phyloP scores from a whole-genome alignment of 1,140 invertebrate species.

The Potamilus streckersoni region DNA sequence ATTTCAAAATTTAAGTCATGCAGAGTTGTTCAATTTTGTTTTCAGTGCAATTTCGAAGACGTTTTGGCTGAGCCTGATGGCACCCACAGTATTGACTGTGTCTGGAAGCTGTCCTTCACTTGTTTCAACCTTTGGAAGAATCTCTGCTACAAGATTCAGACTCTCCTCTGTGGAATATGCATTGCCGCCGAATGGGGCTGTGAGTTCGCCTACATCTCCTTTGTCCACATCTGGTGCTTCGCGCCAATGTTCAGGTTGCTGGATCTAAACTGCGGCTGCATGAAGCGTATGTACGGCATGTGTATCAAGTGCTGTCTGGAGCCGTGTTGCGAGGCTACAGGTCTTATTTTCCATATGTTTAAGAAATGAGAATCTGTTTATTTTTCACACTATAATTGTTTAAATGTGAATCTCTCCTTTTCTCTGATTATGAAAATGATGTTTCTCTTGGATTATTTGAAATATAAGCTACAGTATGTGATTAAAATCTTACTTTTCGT shows the following conservation, averaged over 20 bases:
- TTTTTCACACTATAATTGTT: neutral
- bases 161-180: constrained; percentile 76
- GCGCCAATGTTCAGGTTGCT: constrained; percentile 47
- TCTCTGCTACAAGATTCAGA: constrained; percentile 78
- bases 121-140: constrained; percentile 78
- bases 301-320: constrained; percentile 65
- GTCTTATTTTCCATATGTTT: constrained; percentile 38
- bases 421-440: too few relatives aligned
- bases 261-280: constrained; percentile 75
- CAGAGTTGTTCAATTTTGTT: neutral
- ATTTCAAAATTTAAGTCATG: too few relatives aligned
- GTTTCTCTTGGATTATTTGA: too few relatives aligned
- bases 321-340: constrained; percentile 43
- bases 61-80: constrained; percentile 82
- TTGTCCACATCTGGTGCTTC: constrained; percentile 69
- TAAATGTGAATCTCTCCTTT: neutral
- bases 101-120: constrained; percentile 78
- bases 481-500: too few relatives aligned
- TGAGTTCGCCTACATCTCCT: constrained; percentile 80
- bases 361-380: constrained; percentile 25
- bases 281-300: constrained; percentile 72
- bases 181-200: constrained; percentile 78
- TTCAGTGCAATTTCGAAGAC: constrained; percentile 75
- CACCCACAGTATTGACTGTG: constrained; percentile 78
- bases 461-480: too few relatives aligned